A percentile compares a stretch with the other conserved stretches of the same genome.
Evolutionary conservation across 2,888 invertebrate genomes (phyloP).

Genomic region (Alsophila aescularia): DNA sequence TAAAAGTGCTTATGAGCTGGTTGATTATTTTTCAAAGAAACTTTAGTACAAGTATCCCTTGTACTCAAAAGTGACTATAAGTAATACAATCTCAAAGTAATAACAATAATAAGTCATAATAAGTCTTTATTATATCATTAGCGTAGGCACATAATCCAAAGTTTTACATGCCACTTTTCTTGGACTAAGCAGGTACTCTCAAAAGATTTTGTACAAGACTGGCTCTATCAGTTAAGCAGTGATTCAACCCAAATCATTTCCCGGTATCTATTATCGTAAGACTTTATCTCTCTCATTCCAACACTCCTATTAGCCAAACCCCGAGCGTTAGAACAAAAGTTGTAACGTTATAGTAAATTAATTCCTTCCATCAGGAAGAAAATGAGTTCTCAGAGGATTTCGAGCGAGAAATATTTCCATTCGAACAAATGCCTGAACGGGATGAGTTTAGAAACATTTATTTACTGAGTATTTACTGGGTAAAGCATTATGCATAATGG

Average conservation of each 20-base stretch:
- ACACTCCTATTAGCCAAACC: slow-evolving; percentile 7
- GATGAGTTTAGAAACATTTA: not conserved
- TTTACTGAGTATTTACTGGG: not conserved
- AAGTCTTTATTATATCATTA: too few species aligned
- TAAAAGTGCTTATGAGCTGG: too few species aligned
- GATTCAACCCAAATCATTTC: not conserved
- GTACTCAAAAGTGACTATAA: too few species aligned
- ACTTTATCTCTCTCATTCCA: slow-evolving; percentile 2
- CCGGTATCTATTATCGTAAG: not conserved
- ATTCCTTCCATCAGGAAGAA: slow-evolving; percentile 50
- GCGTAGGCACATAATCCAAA: too few species aligned
- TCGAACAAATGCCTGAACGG: slow-evolving; percentile 15
- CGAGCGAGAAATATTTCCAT: slow-evolving; percentile 46
- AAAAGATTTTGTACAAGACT: not conserved
- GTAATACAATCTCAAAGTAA: too few species aligned
- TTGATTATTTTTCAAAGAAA: too few species aligned
- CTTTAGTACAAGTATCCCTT: too few species aligned
- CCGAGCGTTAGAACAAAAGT: slow-evolving; percentile 40
- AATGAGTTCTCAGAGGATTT: slow-evolving; percentile 53
- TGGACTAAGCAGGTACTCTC: too few species aligned
- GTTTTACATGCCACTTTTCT: too few species aligned
- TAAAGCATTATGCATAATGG: too few species aligned
- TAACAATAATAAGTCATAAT: too few species aligned
- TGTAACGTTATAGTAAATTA: slow-evolving; percentile 51
- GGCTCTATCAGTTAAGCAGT: not conserved